Base-by-base conservation (phyloP, 2,113 vertebrate species). In the Rhodinocichla rosea region DNA sequence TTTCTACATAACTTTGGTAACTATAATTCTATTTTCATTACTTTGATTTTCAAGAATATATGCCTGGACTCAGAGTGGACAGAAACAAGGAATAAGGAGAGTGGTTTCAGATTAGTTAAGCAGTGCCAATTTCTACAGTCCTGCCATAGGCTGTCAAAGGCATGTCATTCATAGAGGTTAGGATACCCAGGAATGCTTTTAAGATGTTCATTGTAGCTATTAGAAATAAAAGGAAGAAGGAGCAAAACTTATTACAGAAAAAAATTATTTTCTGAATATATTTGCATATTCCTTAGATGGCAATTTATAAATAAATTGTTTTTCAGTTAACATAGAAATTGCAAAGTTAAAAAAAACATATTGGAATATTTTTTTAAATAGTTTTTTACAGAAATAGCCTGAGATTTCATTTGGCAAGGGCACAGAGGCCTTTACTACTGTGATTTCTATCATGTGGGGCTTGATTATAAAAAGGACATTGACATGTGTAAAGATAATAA, bases 1-100 rank as follows among this genome's bases (percentile, higher is more conserved):
- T 82, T 96, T 76, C 67, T n/a, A 60, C 18, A 17, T 69, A 6
- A 87, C 90, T 91, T 84, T 84, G 42, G 63, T 11, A 1, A 50
- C 15, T 33, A 3, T 21, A 52, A 60, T 67, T 86, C 45, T 87
- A 50, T 71, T 81, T 60, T 56, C 37, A 50, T 74, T 76, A 32
- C 53, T 92, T 96, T 55, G 13, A 77, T 87, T 96, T 89, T 89
- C 35, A 87, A 89, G 82, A 83, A 78, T 32, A 86, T 40, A 47
- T 82, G 52, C 22, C n/a, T 6, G 5, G 42, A 70, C 11, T 53
- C 7, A 3, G 17, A 87, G 20, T 33, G 5, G 18, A 32, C 3
- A 49, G 62, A 88, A 90, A 87, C 3, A 50, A 74, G 26, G 44
- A 78, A 59, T 39, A 4, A 81, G 19, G 8, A 39, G 21, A 88